Conservation (phyloP, 2,888 invertebrate species). For the Diogma glabrata region DNA sequence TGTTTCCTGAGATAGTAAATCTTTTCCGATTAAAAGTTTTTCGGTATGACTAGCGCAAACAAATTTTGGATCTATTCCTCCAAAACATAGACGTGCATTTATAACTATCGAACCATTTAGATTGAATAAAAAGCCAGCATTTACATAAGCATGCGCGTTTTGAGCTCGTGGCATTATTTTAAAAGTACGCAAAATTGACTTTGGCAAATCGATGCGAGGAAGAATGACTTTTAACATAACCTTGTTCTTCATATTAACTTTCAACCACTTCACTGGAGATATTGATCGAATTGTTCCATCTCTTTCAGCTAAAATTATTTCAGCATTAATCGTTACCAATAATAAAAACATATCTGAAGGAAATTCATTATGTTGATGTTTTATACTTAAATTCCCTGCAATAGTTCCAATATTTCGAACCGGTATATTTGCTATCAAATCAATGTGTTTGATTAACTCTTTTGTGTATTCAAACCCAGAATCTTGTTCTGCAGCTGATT, state of each 20-base stretch:
- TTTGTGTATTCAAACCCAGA: slow-evolving; percentile 47
- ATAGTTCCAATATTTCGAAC: slow-evolving; percentile 55
- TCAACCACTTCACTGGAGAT: slow-evolving; percentile 29
- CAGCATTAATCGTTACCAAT: slow-evolving; percentile 34
- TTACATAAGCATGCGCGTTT: slow-evolving; percentile 66
- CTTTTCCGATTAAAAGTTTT: slow-evolving; percentile 37
- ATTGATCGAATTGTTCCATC: slow-evolving; percentile 17
- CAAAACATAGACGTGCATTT: slow-evolving; percentile 43
- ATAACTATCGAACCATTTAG: slow-evolving; percentile 11
- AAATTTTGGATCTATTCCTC: slow-evolving; percentile 39
- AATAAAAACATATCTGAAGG: slow-evolving; percentile 42
- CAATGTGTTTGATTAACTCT: slow-evolving; percentile 51
- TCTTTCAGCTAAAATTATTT: slow-evolving; percentile 27
- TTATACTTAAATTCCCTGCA: slow-evolving; percentile 44
- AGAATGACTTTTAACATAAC: slow-evolving; percentile 27
- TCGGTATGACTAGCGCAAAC: slow-evolving; percentile 46
- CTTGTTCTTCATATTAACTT: slow-evolving; percentile 24
- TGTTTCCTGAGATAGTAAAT: slow-evolving; percentile 33
- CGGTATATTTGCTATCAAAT: slow-evolving; percentile 58
- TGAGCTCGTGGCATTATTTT: slow-evolving; percentile 65
- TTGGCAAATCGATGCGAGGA: slow-evolving; percentile 34
- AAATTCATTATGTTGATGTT: slow-evolving; percentile 41
- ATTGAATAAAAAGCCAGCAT: slow-evolving; percentile 58
- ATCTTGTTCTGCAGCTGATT: slow-evolving; percentile 23
- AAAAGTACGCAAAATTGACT: slow-evolving; percentile 36